These are phyloP conservation scores for Formica selysi DNA, from an alignment of 1,140 invertebrate genomes.

Conservation along the genomic window DNA sequence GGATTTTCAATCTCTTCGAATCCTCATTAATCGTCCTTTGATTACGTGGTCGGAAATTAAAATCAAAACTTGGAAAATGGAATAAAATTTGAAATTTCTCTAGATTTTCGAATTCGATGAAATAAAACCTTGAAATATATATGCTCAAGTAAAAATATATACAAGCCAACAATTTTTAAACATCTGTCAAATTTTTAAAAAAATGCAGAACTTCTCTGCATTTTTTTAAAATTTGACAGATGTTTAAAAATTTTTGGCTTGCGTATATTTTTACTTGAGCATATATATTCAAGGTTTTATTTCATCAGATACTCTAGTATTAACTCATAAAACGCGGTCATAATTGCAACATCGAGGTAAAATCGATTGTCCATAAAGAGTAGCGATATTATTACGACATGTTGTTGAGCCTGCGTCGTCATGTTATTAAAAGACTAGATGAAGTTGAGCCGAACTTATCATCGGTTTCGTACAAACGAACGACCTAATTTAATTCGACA, in stretches of 20 bases:
- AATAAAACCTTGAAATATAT: background rate
- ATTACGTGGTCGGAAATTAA: background rate
- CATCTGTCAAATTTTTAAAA: background rate
- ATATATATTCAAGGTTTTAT: background rate
- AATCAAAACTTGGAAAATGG: background rate
- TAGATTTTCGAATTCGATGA: background rate
- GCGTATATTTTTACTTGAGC: background rate
- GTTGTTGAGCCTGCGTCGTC: constrained; percentile 3
- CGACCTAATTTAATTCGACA: constrained; percentile 37
- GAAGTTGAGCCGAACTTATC: background rate
- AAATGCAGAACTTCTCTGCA: background rate
- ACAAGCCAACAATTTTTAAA: background rate
- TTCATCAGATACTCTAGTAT: background rate
- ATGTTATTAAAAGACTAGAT: constrained; percentile 37
- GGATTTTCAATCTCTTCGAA: background rate
- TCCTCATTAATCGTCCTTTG: background rate
- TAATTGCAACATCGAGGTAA: constrained; percentile 18
- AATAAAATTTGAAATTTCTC: background rate
- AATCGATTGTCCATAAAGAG: constrained; percentile 48
- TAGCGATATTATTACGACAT: constrained; percentile 27
- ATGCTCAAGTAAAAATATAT: background rate
- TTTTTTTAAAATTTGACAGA: background rate
- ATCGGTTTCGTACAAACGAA: background rate
- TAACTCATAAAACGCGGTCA: constrained; percentile 33
- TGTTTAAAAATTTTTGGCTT: background rate